Evolutionary conservation across 2,797 vertebrate species (phyloP).

Genomic region (Champsocephalus esox): DNA sequence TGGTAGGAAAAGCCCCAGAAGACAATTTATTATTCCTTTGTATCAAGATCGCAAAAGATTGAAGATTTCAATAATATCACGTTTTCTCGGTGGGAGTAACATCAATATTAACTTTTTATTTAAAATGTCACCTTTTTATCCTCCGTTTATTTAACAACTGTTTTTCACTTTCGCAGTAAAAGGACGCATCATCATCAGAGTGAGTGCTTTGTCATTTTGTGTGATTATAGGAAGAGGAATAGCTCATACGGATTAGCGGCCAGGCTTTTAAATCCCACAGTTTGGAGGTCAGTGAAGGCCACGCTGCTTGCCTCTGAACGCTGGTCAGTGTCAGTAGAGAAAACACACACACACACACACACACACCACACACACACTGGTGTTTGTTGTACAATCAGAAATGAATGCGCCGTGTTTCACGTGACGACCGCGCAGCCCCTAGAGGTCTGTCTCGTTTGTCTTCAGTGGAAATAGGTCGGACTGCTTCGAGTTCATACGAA

Average conservation of each 20-base stretch:
- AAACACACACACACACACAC: not conserved
- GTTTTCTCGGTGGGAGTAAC: not conserved
- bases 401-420: slow-evolving; percentile 9
- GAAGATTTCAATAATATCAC: not conserved
- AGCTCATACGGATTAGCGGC: slow-evolving; percentile 48
- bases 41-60: not conserved
- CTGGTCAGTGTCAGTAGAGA: not conserved
- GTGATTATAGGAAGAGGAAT: slow-evolving; percentile 40
- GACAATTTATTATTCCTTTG: not conserved
- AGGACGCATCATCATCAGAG: slow-evolving; percentile 14
- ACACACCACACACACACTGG: no score
- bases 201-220: slow-evolving; percentile 28
- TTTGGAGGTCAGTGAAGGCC: slow-evolving; percentile 39
- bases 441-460: not conserved
- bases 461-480: slow-evolving; percentile 25
- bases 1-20: not conserved
- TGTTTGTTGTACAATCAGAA: slow-evolving; percentile 30
- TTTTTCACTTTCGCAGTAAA: slow-evolving; percentile 23
- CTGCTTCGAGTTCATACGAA: not conserved
- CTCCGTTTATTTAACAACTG: slow-evolving; percentile 1
- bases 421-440: slow-evolving; percentile 30
- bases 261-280: slow-evolving; percentile 45
- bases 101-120: not conserved
- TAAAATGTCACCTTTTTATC: not conserved
- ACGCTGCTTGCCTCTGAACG: not conserved